A percentile compares a stretch with the other conserved stretches of the same genome.
Evolutionary conservation across 37 sponge, comb jelly and placozoan species (phyloP).

Genomic region (Mnemiopsis leidyi): DNA sequence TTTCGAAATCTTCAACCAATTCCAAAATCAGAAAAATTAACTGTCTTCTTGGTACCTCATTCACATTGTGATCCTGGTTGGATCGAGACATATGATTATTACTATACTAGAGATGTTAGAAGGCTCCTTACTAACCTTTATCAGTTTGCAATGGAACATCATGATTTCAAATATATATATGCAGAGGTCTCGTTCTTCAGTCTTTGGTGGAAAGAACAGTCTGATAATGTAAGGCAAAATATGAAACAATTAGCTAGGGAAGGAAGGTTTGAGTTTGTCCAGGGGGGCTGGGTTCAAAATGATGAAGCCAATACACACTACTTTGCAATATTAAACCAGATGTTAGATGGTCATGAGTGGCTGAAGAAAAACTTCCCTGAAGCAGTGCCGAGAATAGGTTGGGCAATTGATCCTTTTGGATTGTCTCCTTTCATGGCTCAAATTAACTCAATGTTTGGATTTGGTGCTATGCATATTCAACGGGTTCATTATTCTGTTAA

Average conservation of each 20-base stretch:
- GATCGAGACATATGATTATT: background rate
- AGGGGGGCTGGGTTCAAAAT: conserved; percentile 99
- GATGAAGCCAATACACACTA: conserved; percentile 99
- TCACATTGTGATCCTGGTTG: background rate
- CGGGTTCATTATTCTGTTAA: conserved; percentile 90
- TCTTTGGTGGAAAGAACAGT: conserved; percentile 54
- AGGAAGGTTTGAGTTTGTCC: conserved; percentile 89
- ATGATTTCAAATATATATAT: conserved; percentile 42
- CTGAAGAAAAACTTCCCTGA: conserved; percentile 74
- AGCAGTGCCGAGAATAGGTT: conserved; percentile 74
- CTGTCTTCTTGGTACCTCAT: background rate
- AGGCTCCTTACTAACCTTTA: conserved; percentile 32
- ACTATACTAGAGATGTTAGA: background rate
- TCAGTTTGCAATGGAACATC: background rate
- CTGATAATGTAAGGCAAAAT: background rate
- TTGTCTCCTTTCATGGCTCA: conserved; percentile 91
- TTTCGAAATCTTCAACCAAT: background rate
- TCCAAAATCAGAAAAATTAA: background rate
- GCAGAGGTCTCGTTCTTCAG: conserved; percentile 62
- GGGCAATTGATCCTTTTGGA: conserved; percentile 98
- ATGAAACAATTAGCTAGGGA: conserved; percentile 67
- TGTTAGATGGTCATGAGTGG: conserved; percentile 94
- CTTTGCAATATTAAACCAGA: conserved; percentile 91
- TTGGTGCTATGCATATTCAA: conserved; percentile 81
- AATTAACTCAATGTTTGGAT: conserved; percentile 72